Evolutionary conservation across 1,140 invertebrate genomes (phyloP), one percentile per base, ranked within the genome.

Genomic region (Neelides sp.): DNA sequence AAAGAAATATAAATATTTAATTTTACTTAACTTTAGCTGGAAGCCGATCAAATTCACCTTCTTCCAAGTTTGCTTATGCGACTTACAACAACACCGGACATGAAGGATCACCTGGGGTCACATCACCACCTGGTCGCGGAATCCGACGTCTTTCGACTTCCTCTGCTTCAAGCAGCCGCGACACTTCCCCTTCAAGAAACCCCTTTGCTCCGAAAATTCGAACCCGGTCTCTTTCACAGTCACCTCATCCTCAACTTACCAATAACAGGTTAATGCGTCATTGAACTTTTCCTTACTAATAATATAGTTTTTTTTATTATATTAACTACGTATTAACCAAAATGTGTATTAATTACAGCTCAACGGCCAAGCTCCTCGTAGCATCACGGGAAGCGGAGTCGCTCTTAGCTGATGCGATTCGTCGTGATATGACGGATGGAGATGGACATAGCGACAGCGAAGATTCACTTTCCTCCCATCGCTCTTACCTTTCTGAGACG

Each of bases 361-460:
- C 54, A 12, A 57, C 59, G 15, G 53, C 55, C 13, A 57, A 55
- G 41, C 47, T 61, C 50, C 46, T 61, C 0, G 5, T 57, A 19
- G 59, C 59, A 7, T 55, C 55, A 4, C 43, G 59, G 12, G 59
- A 61, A 50, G 59, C 55, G 12, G 59, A 61, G 30, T 55, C 48
- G 15, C 47, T 47, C 0, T 26, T 61, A 20, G 49, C 52, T 17
- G 59, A 61, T 22, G 55, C 55, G 8, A 28, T 61, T 5, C 23
- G 43, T 41, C 26, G 55, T 28, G 55, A 57, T n/a, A 47, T 57
- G 24, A 42, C 49, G n/a, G 59, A 57, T 27, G 26, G 52, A 19
- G 55, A 61, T 32, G 57, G 57, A 46, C 59, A 57, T 26, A 61
- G 59, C 51, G 59, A 61, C 39, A 61, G 59, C 35, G 59, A 61